Conservation (phyloP, 2,797 vertebrate species). For the Anomalospiza imberbis region DNA sequence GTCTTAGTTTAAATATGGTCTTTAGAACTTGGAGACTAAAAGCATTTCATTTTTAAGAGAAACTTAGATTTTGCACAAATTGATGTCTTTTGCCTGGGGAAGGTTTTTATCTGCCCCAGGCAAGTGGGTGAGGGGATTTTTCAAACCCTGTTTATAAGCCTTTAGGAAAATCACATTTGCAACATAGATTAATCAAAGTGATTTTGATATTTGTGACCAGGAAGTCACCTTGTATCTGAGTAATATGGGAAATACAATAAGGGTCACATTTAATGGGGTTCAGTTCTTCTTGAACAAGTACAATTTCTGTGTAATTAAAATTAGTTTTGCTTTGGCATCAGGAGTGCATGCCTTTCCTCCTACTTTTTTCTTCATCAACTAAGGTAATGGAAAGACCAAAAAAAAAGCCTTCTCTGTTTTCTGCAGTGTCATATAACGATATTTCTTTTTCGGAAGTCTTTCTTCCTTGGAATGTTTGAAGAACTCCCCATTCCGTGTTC, state of each 20-base stretch:
- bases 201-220: slow-evolving; percentile 48
- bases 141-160: slow-evolving; percentile 52
- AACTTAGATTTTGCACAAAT: slow-evolving; percentile 41
- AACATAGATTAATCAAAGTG: slow-evolving; percentile 38
- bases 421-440: neutral
- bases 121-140: slow-evolving; percentile 37
- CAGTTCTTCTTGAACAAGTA: neutral
- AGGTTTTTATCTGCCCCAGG: slow-evolving; percentile 49
- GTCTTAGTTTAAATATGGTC: neutral
- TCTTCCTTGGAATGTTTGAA: slow-evolving; percentile 28
- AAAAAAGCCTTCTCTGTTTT: neutral
- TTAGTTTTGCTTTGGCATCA: neutral
- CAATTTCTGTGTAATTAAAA: neutral
- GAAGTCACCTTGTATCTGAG: neutral
- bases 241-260: neutral
- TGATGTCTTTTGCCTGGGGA: slow-evolving; percentile 59
- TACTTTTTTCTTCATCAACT: neutral
- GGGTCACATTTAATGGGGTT: slow-evolving; percentile 8
- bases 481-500: neutral
- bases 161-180: slow-evolving; percentile 38
- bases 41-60: slow-evolving; percentile 38
- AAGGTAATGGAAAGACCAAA: neutral
- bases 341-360: neutral
- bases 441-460: neutral
- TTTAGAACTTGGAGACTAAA: slow-evolving; percentile 28